Conservation (phyloP, 2,797 vertebrate species). For the Kryptolebias ocellatus region DNA sequence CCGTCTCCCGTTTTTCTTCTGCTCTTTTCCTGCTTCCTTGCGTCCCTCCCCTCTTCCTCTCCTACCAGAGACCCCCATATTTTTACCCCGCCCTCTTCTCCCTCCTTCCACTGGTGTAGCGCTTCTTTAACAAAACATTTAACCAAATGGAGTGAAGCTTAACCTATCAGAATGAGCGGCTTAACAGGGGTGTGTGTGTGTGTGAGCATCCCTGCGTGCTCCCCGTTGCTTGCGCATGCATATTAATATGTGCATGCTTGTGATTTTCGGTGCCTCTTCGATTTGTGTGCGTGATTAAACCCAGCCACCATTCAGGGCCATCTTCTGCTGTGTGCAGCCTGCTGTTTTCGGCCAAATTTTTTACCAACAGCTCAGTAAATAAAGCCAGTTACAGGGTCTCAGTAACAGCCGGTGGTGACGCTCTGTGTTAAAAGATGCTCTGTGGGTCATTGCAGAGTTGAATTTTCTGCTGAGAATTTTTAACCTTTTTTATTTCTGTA, state of each 20-base stretch:
- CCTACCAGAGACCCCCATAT: constrained; percentile 17
- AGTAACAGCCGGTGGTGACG: constrained; percentile 15
- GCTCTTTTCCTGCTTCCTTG: constrained; percentile 6
- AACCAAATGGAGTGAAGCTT: constrained; percentile 64
- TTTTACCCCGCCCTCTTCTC: constrained; percentile 11
- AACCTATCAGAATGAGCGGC: constrained; percentile 49
- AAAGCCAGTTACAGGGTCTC: constrained; percentile 30
- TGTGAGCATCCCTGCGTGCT: constrained; percentile 23
- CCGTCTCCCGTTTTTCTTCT: neutral
- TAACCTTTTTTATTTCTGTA: constrained; percentile 4
- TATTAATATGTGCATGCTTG: constrained; percentile 46
- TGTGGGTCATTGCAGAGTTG: constrained; percentile 13
- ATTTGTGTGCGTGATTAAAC: constrained; percentile 48
- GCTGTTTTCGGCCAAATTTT: constrained; percentile 37
- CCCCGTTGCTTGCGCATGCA: constrained; percentile 44
- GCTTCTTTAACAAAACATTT: constrained; percentile 61
- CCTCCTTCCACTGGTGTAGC: constrained; percentile 40
- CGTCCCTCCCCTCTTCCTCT: constrained; percentile 8
- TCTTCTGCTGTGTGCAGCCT: constrained; percentile 50
- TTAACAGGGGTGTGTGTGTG: constrained; percentile 25
- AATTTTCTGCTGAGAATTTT: constrained; percentile 13
- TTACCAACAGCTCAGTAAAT: constrained; percentile 47
- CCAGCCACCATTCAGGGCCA: constrained; percentile 39
- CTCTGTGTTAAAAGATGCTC: constrained; percentile 18
- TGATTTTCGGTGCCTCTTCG: constrained; percentile 25